These are phyloP conservation scores for Gallinago paraguaiae DNA, from an alignment of 2,113 vertebrate genomes.

Conservation along the genomic window DNA sequence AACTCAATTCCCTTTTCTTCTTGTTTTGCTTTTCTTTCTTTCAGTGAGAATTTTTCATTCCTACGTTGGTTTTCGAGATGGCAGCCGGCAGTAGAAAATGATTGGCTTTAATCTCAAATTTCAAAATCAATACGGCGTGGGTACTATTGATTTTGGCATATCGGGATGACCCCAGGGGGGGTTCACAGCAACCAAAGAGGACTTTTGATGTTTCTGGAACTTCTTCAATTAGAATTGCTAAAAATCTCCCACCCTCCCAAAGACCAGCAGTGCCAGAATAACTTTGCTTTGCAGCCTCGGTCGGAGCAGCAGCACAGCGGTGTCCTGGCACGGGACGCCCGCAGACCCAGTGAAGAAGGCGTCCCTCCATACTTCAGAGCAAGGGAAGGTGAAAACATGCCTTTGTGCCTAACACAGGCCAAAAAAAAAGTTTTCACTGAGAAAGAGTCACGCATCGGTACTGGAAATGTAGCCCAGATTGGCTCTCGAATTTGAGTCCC, in stretches of 20 bases:
- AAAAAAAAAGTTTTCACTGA: not conserved
- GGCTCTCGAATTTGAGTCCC: fast-evolving
- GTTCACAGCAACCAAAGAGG: constrained; percentile 17
- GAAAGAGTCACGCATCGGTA: fast-evolving
- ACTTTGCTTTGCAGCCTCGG: not conserved
- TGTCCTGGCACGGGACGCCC: not conserved
- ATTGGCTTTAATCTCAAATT: constrained; percentile 58
- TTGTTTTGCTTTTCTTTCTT: not conserved
- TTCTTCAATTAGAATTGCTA: constrained; percentile 45
- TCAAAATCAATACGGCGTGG: constrained; percentile 24
- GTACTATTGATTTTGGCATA: constrained; percentile 61
- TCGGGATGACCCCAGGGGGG: not conserved
- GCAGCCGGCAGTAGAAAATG: constrained; percentile 16
- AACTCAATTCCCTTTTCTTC: constrained; percentile 18
- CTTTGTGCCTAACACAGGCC: not conserved
- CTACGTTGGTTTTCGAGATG: not conserved
- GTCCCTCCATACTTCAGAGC: not conserved
- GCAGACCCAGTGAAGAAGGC: not conserved
- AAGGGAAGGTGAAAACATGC: not conserved
- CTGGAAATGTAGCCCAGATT: not conserved
- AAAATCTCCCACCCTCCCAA: not conserved
- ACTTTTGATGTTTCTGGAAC: constrained; percentile 44
- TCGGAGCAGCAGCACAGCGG: not conserved
- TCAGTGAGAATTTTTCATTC: not conserved
- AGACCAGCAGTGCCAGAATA: not conserved